Conservation (phyloP, 2,888 invertebrate species). For the Drosophila limbata region DNA sequence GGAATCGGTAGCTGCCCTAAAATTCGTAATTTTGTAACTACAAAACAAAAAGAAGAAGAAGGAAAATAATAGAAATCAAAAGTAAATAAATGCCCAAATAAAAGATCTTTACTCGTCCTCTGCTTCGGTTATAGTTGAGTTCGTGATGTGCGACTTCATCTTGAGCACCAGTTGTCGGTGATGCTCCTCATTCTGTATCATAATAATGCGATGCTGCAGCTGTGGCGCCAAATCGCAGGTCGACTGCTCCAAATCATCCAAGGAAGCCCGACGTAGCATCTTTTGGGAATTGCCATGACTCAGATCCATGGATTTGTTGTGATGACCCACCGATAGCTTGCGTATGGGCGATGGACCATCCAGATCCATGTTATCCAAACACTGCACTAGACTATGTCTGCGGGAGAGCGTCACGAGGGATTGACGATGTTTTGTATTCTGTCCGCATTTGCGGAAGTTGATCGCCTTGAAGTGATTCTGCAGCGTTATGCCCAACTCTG, state of each 20-base stretch:
- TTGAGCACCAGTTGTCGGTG: conserved; percentile 83
- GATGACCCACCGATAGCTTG: conserved; percentile 83
- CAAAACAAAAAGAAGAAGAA: conserved; percentile 34
- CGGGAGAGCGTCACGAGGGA: conserved; percentile 93
- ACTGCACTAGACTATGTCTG: conserved; percentile 92
- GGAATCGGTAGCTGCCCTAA: conserved; percentile 49
- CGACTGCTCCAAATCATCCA: conserved; percentile 93
- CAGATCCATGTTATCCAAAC: conserved; percentile 89
- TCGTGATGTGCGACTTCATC: conserved; percentile 87
- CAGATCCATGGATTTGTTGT: conserved; percentile 83
- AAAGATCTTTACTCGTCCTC: conserved; percentile 86
- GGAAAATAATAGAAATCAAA: conserved; percentile 38
- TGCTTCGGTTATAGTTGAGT: conserved; percentile 90
- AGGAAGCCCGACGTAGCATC: conserved; percentile 90
- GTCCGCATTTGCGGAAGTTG: conserved; percentile 88
- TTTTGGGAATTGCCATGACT: conserved; percentile 82
- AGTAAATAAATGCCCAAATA: conserved; percentile 50
- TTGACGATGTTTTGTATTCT: conserved; percentile 93
- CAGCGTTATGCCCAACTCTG: conserved; percentile 92
- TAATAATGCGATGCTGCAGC: conserved; percentile 92
- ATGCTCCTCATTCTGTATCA: conserved; percentile 89
- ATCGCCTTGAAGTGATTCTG: conserved; percentile 97
- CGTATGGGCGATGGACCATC: conserved; percentile 91
- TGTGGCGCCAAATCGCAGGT: conserved; percentile 93
- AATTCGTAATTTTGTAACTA: conserved; percentile 60